These are phyloP conservation scores for Luscinia luscinia DNA, from an alignment of 2,797 vertebrate species.

Conservation along the genomic window DNA sequence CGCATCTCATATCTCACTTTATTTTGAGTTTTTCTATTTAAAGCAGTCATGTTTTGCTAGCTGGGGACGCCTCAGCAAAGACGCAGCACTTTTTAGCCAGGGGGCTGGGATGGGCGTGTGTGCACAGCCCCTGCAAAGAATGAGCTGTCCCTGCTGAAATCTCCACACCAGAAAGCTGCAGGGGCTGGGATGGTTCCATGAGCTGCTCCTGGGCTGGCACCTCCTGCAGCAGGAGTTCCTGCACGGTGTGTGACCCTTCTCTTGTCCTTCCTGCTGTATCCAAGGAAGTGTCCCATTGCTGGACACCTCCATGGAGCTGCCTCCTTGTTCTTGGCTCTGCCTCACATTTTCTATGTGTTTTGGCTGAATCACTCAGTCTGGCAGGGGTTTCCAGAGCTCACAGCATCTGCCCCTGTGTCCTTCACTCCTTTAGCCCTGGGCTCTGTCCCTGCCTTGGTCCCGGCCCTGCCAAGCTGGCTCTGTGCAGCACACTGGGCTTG, in stretches of 20 bases:
- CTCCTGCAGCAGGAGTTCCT: rapidly evolving
- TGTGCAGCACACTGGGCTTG: background rate
- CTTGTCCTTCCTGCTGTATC: background rate
- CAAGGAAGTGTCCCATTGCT: background rate
- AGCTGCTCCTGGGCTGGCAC: background rate
- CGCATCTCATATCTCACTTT: background rate
- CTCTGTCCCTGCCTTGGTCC: background rate
- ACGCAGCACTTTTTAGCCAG: background rate
- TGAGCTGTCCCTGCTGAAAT: background rate
- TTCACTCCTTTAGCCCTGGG: conserved; percentile 6
- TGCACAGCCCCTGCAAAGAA: background rate
- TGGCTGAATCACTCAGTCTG: conserved; percentile 12
- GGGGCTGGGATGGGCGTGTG: background rate
- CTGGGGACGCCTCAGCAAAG: background rate
- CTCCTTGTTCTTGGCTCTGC: background rate
- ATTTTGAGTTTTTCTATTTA: background rate
- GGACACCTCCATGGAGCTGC: background rate
- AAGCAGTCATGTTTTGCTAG: background rate
- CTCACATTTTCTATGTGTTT: background rate
- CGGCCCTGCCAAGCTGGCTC: conserved; percentile 15
- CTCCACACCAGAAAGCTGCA: background rate
- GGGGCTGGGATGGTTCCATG: rapidly evolving
- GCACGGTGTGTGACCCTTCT: rapidly evolving
- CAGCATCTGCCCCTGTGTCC: background rate
- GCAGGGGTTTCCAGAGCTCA: background rate